Base-by-base conservation (phyloP, 2,113 vertebrate species). In the Mobula birostris region DNA sequence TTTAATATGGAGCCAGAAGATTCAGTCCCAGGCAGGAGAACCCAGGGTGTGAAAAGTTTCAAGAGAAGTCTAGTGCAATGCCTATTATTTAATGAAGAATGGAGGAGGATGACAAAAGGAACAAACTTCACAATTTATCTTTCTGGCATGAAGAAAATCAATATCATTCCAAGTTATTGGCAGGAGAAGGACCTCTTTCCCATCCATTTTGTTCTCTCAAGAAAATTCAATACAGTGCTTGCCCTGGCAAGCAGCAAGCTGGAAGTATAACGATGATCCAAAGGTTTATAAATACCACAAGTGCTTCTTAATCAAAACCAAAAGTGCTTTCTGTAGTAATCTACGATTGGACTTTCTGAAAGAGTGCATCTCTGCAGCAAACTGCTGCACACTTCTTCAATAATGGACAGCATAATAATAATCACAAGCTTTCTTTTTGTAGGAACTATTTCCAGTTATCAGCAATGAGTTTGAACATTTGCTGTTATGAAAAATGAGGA, bases 301-400 rank as follows among this genome's bases (percentile, higher is more conserved):
- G 2, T 56, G 17, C 21, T 15, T 29, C 40, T 24, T 11, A 91
- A 74, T 70, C 12, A 40, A 29, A 74, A 74, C 21, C 19, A 74
- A 56, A 14, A 93, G 32, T 93, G 36, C 8, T 72, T 74, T 93
- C 70, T 90, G 61, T 66, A 90, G 61, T 61, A 66, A 90, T 90
- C 85, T n/a, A 32, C 9, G 2, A 68, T 76, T 68, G 24, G 29
- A 32, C 21, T n/a, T 56, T 56, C n/a, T 93, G 68, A 40, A 76
- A 74, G 40, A 56, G 24, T 74, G 24, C 24, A 76, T 74, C 36
- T 48, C 17, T 29, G 91, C 11, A 17, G 21, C 36, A 40, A 32
- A 48, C 40, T 19, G 36, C 36, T 74, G 66, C 68, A 56, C 5
- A 7, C 40, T 76, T 74, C 7, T 12, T 93, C 32, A 74, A 93